Evolutionary conservation across 2,113 vertebrate genomes (phyloP).

Genomic region (Perca flavescens): DNA sequence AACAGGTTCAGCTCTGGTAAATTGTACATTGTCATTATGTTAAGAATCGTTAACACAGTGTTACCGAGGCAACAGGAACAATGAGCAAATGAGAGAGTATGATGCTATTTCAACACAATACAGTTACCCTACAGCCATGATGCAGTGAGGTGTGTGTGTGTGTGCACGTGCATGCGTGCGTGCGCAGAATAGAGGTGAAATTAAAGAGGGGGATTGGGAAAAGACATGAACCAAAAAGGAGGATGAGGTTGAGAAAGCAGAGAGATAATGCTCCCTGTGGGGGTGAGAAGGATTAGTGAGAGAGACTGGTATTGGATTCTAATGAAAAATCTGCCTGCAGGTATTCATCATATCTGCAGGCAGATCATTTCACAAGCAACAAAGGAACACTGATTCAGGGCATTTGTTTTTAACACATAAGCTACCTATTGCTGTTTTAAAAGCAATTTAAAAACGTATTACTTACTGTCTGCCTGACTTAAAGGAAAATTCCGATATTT

Average conservation of each 20-base stretch:
- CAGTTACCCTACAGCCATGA: slow-evolving; percentile 35
- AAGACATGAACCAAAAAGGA: slow-evolving; percentile 40
- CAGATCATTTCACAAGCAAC: slow-evolving; percentile 12
- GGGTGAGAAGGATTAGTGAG: slow-evolving; percentile 6
- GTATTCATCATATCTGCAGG: slow-evolving; percentile 51
- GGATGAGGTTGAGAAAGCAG: slow-evolving; percentile 55
- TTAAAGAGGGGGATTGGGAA: slow-evolving; percentile 57
- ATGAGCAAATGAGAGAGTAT: slow-evolving; percentile 29
- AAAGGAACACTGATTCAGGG: background rate
- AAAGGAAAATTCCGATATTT: background rate
- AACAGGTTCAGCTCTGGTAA: slow-evolving; percentile 1
- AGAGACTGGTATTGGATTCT: slow-evolving; percentile 39
- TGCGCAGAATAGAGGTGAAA: slow-evolving; percentile 49
- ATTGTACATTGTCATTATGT: background rate
- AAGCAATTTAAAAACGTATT: background rate
- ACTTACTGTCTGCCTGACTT: background rate
- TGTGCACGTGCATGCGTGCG: background rate
- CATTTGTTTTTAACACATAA: slow-evolving; percentile 9
- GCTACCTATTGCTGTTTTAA: slow-evolving; percentile 11
- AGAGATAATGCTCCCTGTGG: slow-evolving; percentile 48
- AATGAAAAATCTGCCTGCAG: slow-evolving; percentile 59
- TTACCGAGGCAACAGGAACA: slow-evolving; percentile 44
- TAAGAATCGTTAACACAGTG: background rate
- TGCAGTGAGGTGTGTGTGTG: slow-evolving; percentile 13
- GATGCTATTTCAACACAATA: slow-evolving; percentile 52